Percentiles rank a stretch among this genome's conserved stretches.
Evolutionary conservation across 1,140 invertebrate species (phyloP).

Genomic region (Heliothis subflexa): DNA sequence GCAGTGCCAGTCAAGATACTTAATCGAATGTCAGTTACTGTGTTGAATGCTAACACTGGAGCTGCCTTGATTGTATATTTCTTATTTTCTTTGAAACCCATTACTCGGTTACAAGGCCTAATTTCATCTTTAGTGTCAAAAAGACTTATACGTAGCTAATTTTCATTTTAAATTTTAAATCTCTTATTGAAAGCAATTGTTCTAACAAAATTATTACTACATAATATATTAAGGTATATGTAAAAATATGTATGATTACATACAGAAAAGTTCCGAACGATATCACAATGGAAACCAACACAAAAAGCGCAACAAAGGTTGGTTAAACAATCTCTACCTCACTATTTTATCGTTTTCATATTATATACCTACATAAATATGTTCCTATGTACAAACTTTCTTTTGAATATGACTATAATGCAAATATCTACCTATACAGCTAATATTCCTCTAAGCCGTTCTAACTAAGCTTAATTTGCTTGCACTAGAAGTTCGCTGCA

Average conservation of each 20-base stretch:
- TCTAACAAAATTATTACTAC: not conserved
- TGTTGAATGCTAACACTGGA: conserved; percentile 26
- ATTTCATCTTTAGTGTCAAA: conserved; percentile 4
- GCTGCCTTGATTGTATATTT: not conserved
- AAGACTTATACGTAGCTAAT: not conserved
- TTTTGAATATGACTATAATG: too few relatives aligned
- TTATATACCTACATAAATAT: too few relatives aligned
- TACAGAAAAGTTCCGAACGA: too few relatives aligned
- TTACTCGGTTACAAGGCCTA: not conserved
- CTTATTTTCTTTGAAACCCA: conserved; percentile 5
- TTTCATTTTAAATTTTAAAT: not conserved
- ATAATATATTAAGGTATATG: too few relatives aligned
- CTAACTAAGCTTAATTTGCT: conserved; percentile 23
- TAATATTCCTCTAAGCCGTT: not conserved
- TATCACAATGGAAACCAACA: too few relatives aligned
- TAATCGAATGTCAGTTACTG: conserved; percentile 36
- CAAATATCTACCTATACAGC: not conserved
- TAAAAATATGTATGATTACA: not conserved
- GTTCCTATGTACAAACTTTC: too few relatives aligned
- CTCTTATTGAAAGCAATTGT: not conserved
- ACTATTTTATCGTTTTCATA: too few relatives aligned
- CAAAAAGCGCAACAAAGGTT: too few relatives aligned
- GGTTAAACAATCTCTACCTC: too few relatives aligned
- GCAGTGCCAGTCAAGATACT: conserved; percentile 2
- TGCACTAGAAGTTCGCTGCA: conserved; percentile 13